Evolutionary conservation across 2,797 vertebrate species (phyloP), one percentile per base, ranked within the genome.

Genomic region (Pangasius krempfi): DNA sequence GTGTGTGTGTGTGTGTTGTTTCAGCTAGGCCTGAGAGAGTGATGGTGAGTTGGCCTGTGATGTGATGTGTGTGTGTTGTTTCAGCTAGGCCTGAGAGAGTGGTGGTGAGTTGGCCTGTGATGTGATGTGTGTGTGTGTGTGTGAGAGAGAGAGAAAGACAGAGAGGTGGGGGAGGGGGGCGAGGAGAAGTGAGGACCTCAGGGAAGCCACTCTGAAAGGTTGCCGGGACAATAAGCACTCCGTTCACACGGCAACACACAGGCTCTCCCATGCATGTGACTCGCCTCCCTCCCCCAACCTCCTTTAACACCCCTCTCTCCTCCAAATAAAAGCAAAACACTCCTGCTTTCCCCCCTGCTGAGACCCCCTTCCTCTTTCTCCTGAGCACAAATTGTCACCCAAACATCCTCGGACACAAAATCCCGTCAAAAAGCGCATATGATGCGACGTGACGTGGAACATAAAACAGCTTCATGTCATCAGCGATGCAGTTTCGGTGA

Each of bases 161-260:
- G 84, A 68, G 93, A 88, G 78, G 88, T 88, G 91, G 93, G 94
- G 88, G 94, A 94, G 93, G 92, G 91, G 22, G 87, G 81, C 7
- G 81, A 30, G 60, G 12, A 56, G 66, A 56, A 95, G 88, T 52
- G 60, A 92, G 92, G 94, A 95, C 95, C 95, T 96, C 94, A 85
- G 95, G 96, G 96, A 95, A 96, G 93, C 94, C 93, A 92, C 93
- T 91, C 86, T 96, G 95, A 96, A 97, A 96, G 95, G 94, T 96
- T 96, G 95, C 93, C 10, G 92, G 96, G 95, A 96, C 96, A 97
- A 97, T 96, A 93, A 70, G 96, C 91, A 92, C 94, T 93, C 92
- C 94, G 96, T 96, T 97, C 95, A 96, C 96, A 96, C 92, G 95
- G 96, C 96, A 97, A 97, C 96, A 94, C 94, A 93, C 92, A 62